Base-by-base conservation (phyloP, 2,888 invertebrate species). In the Margaritifera margaritifera region DNA sequence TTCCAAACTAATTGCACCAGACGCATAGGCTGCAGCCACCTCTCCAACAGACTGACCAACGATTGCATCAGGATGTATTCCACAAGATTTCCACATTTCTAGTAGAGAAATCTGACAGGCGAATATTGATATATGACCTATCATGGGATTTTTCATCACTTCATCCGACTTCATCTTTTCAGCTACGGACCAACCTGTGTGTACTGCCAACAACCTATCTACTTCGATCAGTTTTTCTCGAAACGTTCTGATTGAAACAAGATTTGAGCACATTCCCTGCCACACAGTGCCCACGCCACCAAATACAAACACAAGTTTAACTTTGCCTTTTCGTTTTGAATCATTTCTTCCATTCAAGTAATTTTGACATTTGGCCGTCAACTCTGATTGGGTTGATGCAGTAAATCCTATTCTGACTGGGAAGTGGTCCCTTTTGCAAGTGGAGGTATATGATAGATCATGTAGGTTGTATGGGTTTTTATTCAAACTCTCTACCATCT, bases 11-110 rank as follows among this genome's bases (percentile, higher is more conserved):
- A 80, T 60, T n/a, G 72, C 62, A 11, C 80, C 77, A 15, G 78
- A 64, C 60, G 73, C 66, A 60, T 75, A 77, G 1, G 84, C 81
- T 20, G 80, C 83, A 6, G 83, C 82, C 15, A 84, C 83, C 54
- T 84, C 84, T 6, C 84, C 84, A 4, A 84, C 82, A 3, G 84
- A 84, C 68, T 84, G 84, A 11, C 84, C 84, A 24, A 84, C 69
- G 0, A 83, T 71, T 22, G 68, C 71, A 60, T 76, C 71, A 20
- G 84, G 78, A 18, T 50, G 24, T 15, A 84, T 67, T 6, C 84
- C 82, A 54, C 72, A 68, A 55, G 70, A 57, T 57, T 64, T 61
- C 82, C 82, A 82, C 24, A 82, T 20, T 15, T 60, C 55, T 15
- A 72, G 72, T 27, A 81, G 70, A 25, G 69, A 81, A n/a, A 82